Evolutionary conservation across 2,888 invertebrate genomes (phyloP).

Genomic region (Leptinotarsa juncta): DNA sequence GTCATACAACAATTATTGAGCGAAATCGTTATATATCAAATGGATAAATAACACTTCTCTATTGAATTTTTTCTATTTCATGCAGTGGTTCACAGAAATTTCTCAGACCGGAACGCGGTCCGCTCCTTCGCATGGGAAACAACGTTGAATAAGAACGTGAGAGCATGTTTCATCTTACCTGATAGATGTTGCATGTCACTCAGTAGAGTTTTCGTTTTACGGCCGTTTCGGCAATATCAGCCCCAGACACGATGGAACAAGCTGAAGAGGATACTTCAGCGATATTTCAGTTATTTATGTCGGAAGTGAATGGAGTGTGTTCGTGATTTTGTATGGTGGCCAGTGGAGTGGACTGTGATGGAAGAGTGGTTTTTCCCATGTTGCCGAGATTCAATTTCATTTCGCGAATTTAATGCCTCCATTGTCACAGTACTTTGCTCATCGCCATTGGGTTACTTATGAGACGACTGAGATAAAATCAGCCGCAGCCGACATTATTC

Average conservation of each 20-base stretch:
- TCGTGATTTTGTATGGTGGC: slow-evolving; percentile 23
- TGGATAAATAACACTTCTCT: too few species aligned
- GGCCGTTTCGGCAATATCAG: slow-evolving; percentile 14
- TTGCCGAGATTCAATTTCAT: slow-evolving; percentile 18
- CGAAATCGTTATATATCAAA: too few species aligned
- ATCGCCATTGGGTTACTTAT: background rate
- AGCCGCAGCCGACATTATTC: too few species aligned
- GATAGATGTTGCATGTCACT: slow-evolving; percentile 17
- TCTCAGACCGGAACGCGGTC: background rate
- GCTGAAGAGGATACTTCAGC: slow-evolving; percentile 8
- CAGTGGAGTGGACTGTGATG: slow-evolving; percentile 7
- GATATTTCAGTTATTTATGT: slow-evolving; percentile 15
- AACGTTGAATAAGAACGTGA: background rate
- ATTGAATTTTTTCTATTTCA: too few species aligned
- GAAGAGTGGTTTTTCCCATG: slow-evolving; percentile 13
- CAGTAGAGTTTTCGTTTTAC: slow-evolving; percentile 8
- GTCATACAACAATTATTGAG: too few species aligned
- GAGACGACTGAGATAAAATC: too few species aligned
- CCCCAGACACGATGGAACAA: slow-evolving; percentile 11
- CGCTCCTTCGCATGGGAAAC: background rate
- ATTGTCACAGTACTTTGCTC: background rate
- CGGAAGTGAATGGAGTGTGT: slow-evolving; percentile 20
- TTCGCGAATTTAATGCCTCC: background rate
- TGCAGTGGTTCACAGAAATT: too few species aligned
- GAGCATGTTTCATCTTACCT: slow-evolving; percentile 10